Percentiles rank a stretch among this genome's conserved stretches.
phyloP scores from a whole-genome alignment of 1,140 invertebrate species.

The Plutomurus gul region DNA sequence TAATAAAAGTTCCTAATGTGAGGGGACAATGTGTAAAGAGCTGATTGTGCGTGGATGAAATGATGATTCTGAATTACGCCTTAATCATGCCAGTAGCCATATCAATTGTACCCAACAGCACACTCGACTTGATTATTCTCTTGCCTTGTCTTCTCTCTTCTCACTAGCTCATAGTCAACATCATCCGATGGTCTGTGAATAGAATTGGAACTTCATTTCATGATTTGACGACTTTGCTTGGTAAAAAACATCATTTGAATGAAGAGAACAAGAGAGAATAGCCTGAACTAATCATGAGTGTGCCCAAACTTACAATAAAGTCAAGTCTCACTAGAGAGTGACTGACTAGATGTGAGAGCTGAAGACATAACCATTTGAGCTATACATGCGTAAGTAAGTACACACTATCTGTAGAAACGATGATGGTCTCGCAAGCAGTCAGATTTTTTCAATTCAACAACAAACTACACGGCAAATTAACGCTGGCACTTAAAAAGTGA shows the following conservation, averaged over 20 bases:
- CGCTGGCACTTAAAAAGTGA: slow-evolving; percentile 3
- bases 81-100: background rate
- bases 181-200: background rate
- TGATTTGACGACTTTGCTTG: slow-evolving; percentile 7
- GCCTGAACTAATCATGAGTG: slow-evolving; percentile 22
- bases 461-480: slow-evolving; percentile 7
- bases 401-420: background rate
- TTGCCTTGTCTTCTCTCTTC: background rate
- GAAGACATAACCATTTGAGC: no score
- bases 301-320: no score
- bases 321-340: no score
- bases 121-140: slow-evolving; percentile 7
- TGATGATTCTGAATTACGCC: slow-evolving; percentile 6
- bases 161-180: background rate
- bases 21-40: background rate
- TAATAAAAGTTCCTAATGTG: no score
- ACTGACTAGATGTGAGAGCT: no score
- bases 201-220: slow-evolving; percentile 21
- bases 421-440: background rate
- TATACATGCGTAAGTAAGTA: no score
- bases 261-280: background rate
- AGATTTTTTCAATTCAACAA: background rate
- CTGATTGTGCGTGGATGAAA: slow-evolving; percentile 26
- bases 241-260: background rate
- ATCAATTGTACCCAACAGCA: background rate